Conservation (phyloP, 2,797 vertebrate genomes). For the Rhabdophis nuchalis region DNA sequence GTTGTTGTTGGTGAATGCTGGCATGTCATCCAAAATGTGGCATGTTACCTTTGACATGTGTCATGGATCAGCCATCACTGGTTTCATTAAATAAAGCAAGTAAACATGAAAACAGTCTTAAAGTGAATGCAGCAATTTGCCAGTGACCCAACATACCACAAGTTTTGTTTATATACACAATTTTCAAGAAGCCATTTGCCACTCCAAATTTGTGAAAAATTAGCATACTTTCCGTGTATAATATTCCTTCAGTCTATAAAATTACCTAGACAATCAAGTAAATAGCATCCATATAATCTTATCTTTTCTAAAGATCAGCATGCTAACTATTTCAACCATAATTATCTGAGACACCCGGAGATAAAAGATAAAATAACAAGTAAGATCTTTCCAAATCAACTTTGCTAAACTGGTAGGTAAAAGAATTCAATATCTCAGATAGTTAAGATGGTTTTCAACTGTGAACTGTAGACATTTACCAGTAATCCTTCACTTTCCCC, state of each 20-base stretch:
- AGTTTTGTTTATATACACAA: not conserved
- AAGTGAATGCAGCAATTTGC: not conserved
- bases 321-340: not conserved
- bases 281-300: not conserved
- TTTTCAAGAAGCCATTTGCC: not conserved
- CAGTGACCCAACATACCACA: not conserved
- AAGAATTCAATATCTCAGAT: not conserved
- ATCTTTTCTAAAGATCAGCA: not conserved
- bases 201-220: not conserved
- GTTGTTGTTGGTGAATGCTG: not conserved
- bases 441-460: not conserved
- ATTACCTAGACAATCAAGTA: not conserved
- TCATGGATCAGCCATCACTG: not conserved
- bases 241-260: not conserved
- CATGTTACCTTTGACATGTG: not conserved
- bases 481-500: not conserved
- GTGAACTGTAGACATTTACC: not conserved
- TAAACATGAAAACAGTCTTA: not conserved
- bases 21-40: not conserved
- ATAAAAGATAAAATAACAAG: not conserved
- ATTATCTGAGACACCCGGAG: not conserved
- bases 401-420: not conserved
- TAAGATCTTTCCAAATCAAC: not conserved
- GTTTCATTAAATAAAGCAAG: not conserved
- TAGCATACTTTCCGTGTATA: not conserved